Evolutionary conservation across 2,113 vertebrate species (phyloP).

Genomic region (Xiphorhynchus elegans): DNA sequence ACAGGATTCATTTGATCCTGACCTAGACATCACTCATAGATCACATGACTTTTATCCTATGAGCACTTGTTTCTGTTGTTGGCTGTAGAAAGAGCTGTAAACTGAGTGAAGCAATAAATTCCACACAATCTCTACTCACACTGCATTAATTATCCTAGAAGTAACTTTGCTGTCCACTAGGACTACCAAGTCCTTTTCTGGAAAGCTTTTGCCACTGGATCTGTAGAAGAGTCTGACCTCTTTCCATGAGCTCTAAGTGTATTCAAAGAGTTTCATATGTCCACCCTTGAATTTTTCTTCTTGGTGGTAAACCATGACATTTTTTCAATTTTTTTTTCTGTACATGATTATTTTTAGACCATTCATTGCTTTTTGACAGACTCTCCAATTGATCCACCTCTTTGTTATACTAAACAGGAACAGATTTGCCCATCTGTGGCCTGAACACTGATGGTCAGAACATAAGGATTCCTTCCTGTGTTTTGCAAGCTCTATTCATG

Average conservation of each 20-base stretch:
- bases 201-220: neutral
- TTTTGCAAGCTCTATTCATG: neutral
- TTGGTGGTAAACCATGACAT: neutral
- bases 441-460: neutral
- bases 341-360: neutral
- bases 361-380: neutral
- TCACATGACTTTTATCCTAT: neutral
- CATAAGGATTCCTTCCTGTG: neutral
- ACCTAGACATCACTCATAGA: neutral
- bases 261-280: neutral
- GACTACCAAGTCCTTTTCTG: neutral
- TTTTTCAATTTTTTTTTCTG: neutral
- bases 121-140: neutral
- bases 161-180: neutral
- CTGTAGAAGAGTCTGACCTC: neutral
- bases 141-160: neutral
- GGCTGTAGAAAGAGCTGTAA: neutral
- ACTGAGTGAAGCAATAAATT: neutral
- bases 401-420: neutral
- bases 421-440: neutral
- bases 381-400: neutral
- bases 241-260: neutral
- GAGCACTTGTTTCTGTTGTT: neutral
- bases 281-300: neutral
- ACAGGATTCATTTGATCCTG: accelerated